A percentile compares a stretch with the other conserved stretches of the same genome.
phyloP scores from a whole-genome alignment of 2,888 invertebrate genomes.

The Spialia ferax region DNA sequence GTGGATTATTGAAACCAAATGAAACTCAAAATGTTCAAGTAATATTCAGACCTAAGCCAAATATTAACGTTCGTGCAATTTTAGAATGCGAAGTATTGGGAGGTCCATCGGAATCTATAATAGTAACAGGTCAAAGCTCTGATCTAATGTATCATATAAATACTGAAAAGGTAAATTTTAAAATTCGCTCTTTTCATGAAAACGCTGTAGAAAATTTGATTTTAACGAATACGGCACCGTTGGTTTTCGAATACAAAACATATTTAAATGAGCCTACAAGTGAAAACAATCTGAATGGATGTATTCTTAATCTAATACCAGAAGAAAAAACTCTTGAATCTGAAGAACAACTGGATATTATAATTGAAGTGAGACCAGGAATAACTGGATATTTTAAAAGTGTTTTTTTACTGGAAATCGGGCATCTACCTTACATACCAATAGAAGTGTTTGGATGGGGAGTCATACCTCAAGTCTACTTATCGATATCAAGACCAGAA shows the following conservation, averaged over 20 bases:
- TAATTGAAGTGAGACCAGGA: constrained; percentile 83
- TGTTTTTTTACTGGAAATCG: constrained; percentile 81
- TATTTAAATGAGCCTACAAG: constrained; percentile 65
- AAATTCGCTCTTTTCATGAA: constrained; percentile 77
- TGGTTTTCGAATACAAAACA: constrained; percentile 76
- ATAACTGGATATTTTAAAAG: constrained; percentile 84
- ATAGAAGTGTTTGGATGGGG: constrained; percentile 86
- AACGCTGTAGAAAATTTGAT: constrained; percentile 64
- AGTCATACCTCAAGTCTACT: constrained; percentile 86
- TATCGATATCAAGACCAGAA: constrained; percentile 76
- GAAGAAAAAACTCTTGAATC: constrained; percentile 69
- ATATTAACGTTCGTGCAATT: constrained; percentile 75
- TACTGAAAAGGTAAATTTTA: constrained; percentile 70
- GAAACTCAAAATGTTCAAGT: constrained; percentile 81
- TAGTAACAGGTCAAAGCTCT: constrained; percentile 82
- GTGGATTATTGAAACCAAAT: constrained; percentile 81
- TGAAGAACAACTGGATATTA: constrained; percentile 69
- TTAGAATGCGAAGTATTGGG: constrained; percentile 84
- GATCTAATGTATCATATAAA: constrained; percentile 81
- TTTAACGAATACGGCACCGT: constrained; percentile 81
- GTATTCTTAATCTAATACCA: constrained; percentile 78
- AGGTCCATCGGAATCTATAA: constrained; percentile 83
- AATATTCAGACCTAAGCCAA: constrained; percentile 74
- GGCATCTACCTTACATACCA: constrained; percentile 80
- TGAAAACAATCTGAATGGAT: constrained; percentile 69